Evolutionary conservation across 2,797 vertebrate genomes (phyloP).

Genomic region (Typhlichthys subterraneus): DNA sequence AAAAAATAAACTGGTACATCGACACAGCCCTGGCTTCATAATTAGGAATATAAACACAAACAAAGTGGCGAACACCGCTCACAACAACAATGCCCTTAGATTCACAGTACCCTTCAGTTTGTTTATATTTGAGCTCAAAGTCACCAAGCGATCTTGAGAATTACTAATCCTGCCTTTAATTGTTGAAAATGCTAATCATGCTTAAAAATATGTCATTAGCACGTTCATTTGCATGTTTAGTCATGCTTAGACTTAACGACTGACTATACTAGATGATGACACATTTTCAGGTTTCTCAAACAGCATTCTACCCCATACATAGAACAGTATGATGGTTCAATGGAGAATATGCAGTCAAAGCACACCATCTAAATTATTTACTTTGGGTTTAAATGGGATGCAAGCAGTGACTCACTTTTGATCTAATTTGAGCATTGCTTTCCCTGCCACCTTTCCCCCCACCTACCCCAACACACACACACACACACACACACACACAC

Average conservation of each 20-base stretch:
- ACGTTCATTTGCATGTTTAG: slow-evolving; percentile 73
- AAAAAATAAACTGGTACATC: too few relatives aligned
- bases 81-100: too few relatives aligned
- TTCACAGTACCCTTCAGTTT: too few relatives aligned
- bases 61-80: too few relatives aligned
- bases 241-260: slow-evolving; percentile 62
- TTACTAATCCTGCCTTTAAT: too few relatives aligned
- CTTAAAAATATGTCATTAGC: slow-evolving; percentile 38
- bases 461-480: slow-evolving; percentile 1
- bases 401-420: slow-evolving; percentile 46
- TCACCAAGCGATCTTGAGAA: too few relatives aligned
- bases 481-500: not conserved
- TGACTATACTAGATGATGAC: slow-evolving; percentile 13
- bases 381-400: slow-evolving; percentile 57
- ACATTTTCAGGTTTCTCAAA: slow-evolving; percentile 6
- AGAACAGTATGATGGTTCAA: slow-evolving; percentile 31
- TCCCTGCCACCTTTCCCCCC: slow-evolving; percentile 1
- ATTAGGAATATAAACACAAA: too few relatives aligned
- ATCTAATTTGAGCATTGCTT: slow-evolving; percentile 53
- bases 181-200: too few relatives aligned
- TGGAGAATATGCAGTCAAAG: slow-evolving; percentile 43
- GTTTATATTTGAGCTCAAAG: too few relatives aligned
- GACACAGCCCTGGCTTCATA: too few relatives aligned
- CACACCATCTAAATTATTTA: slow-evolving; percentile 72
- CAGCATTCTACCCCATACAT: slow-evolving; percentile 3